phyloP scores from a whole-genome alignment of 2,888 invertebrate genomes.

The Neoascia interrupta region DNA sequence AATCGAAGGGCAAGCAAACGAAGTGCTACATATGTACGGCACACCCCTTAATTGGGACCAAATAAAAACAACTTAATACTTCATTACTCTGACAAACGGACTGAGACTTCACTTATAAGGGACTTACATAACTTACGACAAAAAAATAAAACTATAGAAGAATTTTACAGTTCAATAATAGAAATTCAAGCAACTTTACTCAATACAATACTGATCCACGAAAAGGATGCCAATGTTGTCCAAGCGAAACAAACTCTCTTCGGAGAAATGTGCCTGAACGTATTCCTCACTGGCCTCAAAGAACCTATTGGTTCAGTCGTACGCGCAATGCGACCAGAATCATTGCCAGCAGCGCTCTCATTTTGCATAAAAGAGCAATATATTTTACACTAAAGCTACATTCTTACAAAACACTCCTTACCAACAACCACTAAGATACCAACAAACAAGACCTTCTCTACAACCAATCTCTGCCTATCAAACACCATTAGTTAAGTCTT shows the following conservation, averaged over 20 bases:
- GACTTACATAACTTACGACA: conserved; percentile 59
- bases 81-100: neutral
- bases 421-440: too few species aligned
- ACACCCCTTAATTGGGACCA: too few species aligned
- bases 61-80: too few species aligned
- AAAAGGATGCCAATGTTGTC: conserved; percentile 57
- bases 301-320: conserved; percentile 70
- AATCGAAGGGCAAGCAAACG: too few species aligned
- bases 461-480: too few species aligned
- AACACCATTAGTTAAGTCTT: too few species aligned
- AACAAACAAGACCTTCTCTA: too few species aligned
- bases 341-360: conserved; percentile 52
- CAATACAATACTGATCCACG: conserved; percentile 67
- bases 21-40: too few species aligned
- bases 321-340: conserved; percentile 67
- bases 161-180: conserved; percentile 66
- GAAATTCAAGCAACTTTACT: conserved; percentile 68
- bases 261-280: conserved; percentile 69
- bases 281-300: conserved; percentile 60
- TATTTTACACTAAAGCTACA: conserved; percentile 21
- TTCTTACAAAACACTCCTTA: too few species aligned
- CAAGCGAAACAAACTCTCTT: conserved; percentile 61
- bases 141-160: conserved; percentile 51
- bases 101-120: conserved; percentile 49
- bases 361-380: conserved; percentile 69